These are phyloP conservation scores for Pterostichus madidus DNA, from an alignment of 2,888 invertebrate species.

Conservation along the genomic window DNA sequence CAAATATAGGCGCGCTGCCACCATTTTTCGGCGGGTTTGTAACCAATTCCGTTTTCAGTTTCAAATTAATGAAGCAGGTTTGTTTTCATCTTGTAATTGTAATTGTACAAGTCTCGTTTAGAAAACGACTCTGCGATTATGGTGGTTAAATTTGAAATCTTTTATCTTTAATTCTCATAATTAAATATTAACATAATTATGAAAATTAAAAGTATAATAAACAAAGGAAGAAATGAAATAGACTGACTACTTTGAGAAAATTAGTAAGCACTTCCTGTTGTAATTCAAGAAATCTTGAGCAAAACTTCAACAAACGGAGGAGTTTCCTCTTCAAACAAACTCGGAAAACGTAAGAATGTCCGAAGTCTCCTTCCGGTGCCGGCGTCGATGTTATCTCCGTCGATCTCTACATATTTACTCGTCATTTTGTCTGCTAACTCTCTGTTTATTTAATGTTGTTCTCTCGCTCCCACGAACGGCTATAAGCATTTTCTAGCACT, in stretches of 20 bases:
- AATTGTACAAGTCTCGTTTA: no score
- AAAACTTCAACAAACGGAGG: constrained; percentile 8
- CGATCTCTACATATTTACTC: constrained; percentile 31
- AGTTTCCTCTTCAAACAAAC: constrained; percentile 38
- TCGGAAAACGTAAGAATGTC: constrained; percentile 15
- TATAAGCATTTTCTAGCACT: constrained; percentile 21
- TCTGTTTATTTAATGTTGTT: constrained; percentile 23
- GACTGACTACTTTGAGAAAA: neutral
- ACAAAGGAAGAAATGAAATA: no score
- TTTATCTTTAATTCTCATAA: no score
- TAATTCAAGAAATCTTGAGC: constrained; percentile 8
- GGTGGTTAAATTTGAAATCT: no score
- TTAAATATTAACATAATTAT: no score
- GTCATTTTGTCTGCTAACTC: constrained; percentile 23
- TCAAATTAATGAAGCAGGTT: no score
- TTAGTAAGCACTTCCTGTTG: constrained; percentile 4
- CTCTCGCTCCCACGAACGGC: neutral
- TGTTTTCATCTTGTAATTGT: no score
- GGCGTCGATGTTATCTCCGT: neutral
- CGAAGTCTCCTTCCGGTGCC: constrained; percentile 4
- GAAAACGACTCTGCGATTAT: no score
- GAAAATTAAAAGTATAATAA: no score
- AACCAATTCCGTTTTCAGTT: no score
- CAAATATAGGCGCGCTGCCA: no score
- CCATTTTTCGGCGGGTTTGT: no score